A percentile compares a stretch with the other conserved stretches of the same genome.
phyloP scores from a whole-genome alignment of 1,140 invertebrate genomes.

The Reticulitermes speratus region DNA sequence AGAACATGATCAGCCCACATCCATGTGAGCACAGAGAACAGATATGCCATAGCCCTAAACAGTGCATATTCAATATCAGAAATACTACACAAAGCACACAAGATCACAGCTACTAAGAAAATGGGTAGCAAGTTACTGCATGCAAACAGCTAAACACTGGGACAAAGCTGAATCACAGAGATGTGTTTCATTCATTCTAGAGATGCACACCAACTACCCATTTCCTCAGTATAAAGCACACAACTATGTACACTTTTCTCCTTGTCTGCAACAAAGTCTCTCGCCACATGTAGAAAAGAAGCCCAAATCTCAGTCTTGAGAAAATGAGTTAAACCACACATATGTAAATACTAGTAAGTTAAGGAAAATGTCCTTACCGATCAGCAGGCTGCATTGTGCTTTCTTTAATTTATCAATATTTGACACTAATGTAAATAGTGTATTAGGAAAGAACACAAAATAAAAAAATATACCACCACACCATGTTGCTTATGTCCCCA shows the following conservation, averaged over 20 bases:
- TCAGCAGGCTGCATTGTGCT: neutral
- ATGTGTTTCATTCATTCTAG: neutral
- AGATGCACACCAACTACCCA: neutral
- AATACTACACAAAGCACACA: slow-evolving; percentile 22
- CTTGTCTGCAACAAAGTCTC: slow-evolving; percentile 26
- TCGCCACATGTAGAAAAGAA: slow-evolving; percentile 26
- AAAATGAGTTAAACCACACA: slow-evolving; percentile 7
- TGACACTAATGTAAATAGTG: neutral
- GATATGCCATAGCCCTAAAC: neutral
- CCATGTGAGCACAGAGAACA: slow-evolving; percentile 2
- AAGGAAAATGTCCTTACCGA: slow-evolving; percentile 26
- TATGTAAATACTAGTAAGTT: slow-evolving; percentile 24
- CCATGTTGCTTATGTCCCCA: neutral
- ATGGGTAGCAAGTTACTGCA: slow-evolving; percentile 19
- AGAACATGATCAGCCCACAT: neutral
- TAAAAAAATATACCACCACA: slow-evolving; percentile 3
- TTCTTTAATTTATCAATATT: neutral
- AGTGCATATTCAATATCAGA: neutral
- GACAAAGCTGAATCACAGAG: neutral
- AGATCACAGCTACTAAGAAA: slow-evolving; percentile 21
- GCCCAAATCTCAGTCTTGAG: neutral
- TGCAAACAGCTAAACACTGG: neutral
- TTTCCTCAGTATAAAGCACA: slow-evolving; percentile 25
- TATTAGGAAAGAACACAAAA: neutral
- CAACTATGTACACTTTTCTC: slow-evolving; percentile 33